phyloP scores from a whole-genome alignment of 2,888 invertebrate genomes.

The Ptycholaimellus sp. region DNA sequence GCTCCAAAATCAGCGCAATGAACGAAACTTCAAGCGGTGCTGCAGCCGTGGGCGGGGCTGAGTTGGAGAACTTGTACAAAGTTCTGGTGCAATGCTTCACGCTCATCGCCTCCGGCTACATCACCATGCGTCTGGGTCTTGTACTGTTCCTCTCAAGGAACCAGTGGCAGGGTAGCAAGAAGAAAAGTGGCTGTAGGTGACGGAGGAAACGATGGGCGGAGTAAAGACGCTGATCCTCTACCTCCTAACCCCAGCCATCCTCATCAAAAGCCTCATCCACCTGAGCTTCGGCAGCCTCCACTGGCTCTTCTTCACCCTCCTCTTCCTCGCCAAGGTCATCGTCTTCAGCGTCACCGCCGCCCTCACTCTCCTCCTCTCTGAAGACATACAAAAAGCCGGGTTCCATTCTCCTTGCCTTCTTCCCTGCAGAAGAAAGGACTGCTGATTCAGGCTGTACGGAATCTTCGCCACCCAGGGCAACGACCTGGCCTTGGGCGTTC shows the following conservation, averaged over 20 bases:
- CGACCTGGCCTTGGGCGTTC: slow-evolving; percentile 85
- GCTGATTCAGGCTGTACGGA: too few species aligned
- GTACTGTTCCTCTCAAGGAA: too few species aligned
- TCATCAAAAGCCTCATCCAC: slow-evolving; percentile 64
- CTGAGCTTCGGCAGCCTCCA: slow-evolving; percentile 56
- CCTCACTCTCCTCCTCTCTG: slow-evolving; percentile 45
- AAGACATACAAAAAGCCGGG: slow-evolving; percentile 57
- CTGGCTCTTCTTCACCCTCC: slow-evolving; percentile 64
- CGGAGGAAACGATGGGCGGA: slow-evolving; percentile 32
- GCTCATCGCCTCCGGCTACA: slow-evolving; percentile 24
- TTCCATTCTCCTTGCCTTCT: too few species aligned
- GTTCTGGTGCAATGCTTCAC: slow-evolving; percentile 22
- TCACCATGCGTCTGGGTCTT: slow-evolving; percentile 23
- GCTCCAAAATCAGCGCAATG: too few species aligned
- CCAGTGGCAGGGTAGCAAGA: too few species aligned
- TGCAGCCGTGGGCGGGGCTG: too few species aligned
- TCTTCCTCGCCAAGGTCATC: slow-evolving; percentile 56
- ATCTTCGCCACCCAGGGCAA: slow-evolving; percentile 90
- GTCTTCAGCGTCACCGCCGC: slow-evolving; percentile 56
- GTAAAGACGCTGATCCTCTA: slow-evolving; percentile 72
- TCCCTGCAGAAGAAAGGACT: too few species aligned
- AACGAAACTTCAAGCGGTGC: too few species aligned
- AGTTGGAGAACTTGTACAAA: too few species aligned
- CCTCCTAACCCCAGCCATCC: slow-evolving; percentile 68
- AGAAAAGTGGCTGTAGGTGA: slow-evolving; percentile 20